Percentiles rank a stretch among this genome's conserved stretches.
Conservation (phyloP, 2,888 invertebrate genomes). For the Byasa hedistus region DNA sequence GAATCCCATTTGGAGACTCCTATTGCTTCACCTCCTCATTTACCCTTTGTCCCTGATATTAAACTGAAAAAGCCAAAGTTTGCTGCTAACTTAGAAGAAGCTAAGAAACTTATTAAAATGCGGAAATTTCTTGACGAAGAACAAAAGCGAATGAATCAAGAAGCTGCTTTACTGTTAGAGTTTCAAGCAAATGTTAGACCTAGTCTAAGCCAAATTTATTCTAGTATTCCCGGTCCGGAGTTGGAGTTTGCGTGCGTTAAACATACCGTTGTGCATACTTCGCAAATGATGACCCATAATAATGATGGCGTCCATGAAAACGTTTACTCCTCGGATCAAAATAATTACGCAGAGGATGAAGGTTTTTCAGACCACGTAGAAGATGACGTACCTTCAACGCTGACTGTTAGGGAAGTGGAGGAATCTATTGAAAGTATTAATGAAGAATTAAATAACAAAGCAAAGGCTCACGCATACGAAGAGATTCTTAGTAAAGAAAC, state of each 20-base stretch:
- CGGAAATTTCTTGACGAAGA: constrained; percentile 82
- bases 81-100: constrained; percentile 84
- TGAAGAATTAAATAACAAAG: constrained; percentile 33
- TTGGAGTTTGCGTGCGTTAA: constrained; percentile 71
- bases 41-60: constrained; percentile 71
- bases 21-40: constrained; percentile 56
- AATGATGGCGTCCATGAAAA: constrained; percentile 32
- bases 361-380: constrained; percentile 30
- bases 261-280: constrained; percentile 35
- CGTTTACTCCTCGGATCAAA: constrained; percentile 29
- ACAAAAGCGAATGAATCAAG: constrained; percentile 78
- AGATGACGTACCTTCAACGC: constrained; percentile 26
- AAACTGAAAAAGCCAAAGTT: constrained; percentile 84
- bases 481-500: constrained; percentile 27
- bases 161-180: constrained; percentile 69
- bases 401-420: constrained; percentile 30
- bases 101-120: constrained; percentile 83
- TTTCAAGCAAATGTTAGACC: constrained; percentile 75
- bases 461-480: constrained; percentile 24
- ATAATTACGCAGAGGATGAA: constrained; percentile 32
- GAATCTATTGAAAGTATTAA: constrained; percentile 34
- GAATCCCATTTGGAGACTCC: constrained; percentile 66
- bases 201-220: constrained; percentile 72
- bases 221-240: constrained; percentile 72
- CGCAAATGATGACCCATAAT: constrained; percentile 36